Evolutionary conservation across 2,797 vertebrate genomes (phyloP), one percentile per base, ranked within the genome.

Genomic region (Chromis chromis): DNA sequence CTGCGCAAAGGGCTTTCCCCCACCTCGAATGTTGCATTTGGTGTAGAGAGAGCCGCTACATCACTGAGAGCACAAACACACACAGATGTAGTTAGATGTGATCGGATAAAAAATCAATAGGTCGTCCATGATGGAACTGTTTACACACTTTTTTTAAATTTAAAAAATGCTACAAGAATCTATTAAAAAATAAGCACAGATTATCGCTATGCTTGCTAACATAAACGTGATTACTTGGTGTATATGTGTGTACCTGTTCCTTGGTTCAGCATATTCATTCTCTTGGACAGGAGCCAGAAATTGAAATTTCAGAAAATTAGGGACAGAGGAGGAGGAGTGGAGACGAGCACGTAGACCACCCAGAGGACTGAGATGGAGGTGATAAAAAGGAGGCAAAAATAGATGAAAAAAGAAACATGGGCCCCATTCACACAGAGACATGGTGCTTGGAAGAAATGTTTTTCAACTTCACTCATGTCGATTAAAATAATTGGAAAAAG

Each of bases 281-380:
- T 98, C 97, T 93, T 96, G 96, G 92, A 99, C 96, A 89, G 97
- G 96, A 86, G 97, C 96, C 96, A 99, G 94, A 95, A 99, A 98
- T 95, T 95, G 95, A 96, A 99, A 98, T 96, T 99, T 99, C 95
- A 99, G 95, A 95, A 99, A 99, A 94, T 99, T 99, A 94, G 98
- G 98, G 92, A 99, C 97, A 95, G 98, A 99, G 82, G 97, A 97
- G 58, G 97, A 98, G 90, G 97, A 97, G 88, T 94, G 96, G 85
- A 99, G 96, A 85, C 97, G 96, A 93, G 96, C 97, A 85, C 97
- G 96, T 70, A 99, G 95, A 92, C 96, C 95, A 91, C 94, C 96
- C 92, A 95, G 85, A 93, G 94, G 87, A 74, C 92, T 95, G 92
- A 94, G 74, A 70, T 91, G 74, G 25, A 70, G 22, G 58, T 62